Base-by-base conservation (phyloP, 2,888 invertebrate species). In the Dynastes grantii region DNA sequence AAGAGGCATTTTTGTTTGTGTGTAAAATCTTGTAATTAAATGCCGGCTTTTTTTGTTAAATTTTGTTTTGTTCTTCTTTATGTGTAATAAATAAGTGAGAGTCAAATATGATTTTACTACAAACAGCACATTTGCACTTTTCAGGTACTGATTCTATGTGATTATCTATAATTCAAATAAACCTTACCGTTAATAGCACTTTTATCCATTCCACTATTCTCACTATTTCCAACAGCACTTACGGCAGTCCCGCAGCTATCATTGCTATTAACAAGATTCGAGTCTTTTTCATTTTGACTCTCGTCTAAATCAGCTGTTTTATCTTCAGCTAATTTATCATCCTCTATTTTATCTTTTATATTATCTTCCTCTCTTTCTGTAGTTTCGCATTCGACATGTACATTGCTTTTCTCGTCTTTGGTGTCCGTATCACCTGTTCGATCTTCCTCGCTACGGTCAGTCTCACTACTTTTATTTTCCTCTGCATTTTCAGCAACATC, bases 161-260 rank as follows among this genome's bases (percentile, higher is more conserved):
- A 37, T 37, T 37, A 5, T 1, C 5, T 5, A 37, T 37, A 5
- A 37, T 4, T 37, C 5, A 45, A 8, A 11, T 8, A 45, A 29
- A 40, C 11, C 65, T 65, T 65, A 65, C 65, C 65, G 16, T 37
- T 37, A n/a, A 16, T 22, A 65, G 40, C 65, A 40, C 16, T 13
- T 65, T 37, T 16, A 40, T 65, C 65, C 32, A 16, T 16, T n/a
- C 8, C 16, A 65, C 1, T 65, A n/a, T 65, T 37, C 32, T 37
- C 65, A 40, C 37, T 65, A 40, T 6, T 40, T 16, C 16, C 37
- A 65, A 49, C 49, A 27, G 79, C 89, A 90, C 89, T 88, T 89
- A 90, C 88, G 89, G 88, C 88, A 88, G 85, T 87, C 87, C 88
- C 85, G 88, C 89, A 2, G 11, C 11, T 89, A 88, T 85, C 85